These are phyloP conservation scores for Pseudomyrmex concolor DNA, from an alignment of 1,140 invertebrate species.

Conservation along the genomic window DNA sequence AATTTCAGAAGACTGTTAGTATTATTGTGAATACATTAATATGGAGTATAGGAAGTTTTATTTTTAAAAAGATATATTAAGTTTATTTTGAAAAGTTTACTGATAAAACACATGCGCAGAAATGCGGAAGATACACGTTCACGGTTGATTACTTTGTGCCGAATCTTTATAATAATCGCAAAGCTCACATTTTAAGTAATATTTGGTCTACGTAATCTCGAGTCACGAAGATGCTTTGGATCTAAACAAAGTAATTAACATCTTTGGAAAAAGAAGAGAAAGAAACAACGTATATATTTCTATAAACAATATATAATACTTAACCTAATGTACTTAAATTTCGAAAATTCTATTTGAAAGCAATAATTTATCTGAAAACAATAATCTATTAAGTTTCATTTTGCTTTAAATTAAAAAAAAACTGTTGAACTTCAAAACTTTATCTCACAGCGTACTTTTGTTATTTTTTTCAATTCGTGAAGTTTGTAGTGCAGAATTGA, in stretches of 20 bases:
- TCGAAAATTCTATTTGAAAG: not conserved
- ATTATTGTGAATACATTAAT: too few species aligned
- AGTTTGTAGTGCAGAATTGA: not conserved
- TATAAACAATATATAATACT: too few species aligned
- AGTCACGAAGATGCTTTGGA: conserved; percentile 7
- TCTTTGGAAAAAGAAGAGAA: not conserved
- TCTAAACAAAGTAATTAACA: conserved; percentile 14
- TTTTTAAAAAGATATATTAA: too few species aligned
- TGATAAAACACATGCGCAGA: not conserved
- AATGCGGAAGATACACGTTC: not conserved
- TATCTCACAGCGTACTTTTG: not conserved
- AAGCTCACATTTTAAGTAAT: conserved; percentile 41
- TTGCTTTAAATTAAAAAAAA: not conserved
- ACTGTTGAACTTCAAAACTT: not conserved
- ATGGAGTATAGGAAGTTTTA: too few species aligned
- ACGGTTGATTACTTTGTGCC: conserved; percentile 1
- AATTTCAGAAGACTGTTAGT: too few species aligned
- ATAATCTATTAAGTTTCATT: not conserved
- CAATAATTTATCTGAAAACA: not conserved
- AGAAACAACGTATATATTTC: not conserved
- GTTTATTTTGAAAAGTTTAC: too few species aligned
- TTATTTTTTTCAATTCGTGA: not conserved
- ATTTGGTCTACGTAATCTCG: conserved; percentile 42
- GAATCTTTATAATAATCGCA: not conserved
- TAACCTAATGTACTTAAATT: not conserved